Conservation (phyloP, 2,888 invertebrate genomes). For the Carterocephalus palaemon region DNA sequence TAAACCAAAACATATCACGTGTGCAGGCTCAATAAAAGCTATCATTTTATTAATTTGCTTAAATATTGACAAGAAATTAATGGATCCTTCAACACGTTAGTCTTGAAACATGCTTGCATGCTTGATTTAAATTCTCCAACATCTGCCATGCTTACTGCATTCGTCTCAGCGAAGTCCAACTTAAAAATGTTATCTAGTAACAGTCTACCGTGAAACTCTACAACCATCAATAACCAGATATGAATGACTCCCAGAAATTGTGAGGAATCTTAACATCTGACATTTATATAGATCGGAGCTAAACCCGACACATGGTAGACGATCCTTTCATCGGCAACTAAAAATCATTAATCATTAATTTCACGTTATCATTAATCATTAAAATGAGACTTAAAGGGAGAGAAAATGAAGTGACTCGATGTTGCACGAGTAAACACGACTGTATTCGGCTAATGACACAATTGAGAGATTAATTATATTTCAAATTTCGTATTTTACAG, state of each 20-base stretch:
- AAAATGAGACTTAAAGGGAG: conserved; percentile 77
- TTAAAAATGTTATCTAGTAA: conserved; percentile 14
- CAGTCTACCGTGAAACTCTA: conserved; percentile 11
- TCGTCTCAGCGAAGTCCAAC: conserved; percentile 6
- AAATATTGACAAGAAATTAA: too few relatives aligned
- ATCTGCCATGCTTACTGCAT: conserved; percentile 5
- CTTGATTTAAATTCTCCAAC: too few relatives aligned
- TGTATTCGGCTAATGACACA: conserved; percentile 65
- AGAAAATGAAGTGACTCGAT: conserved; percentile 72
- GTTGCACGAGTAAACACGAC: conserved; percentile 65
- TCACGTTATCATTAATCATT: conserved; percentile 66
- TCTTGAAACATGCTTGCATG: too few relatives aligned
- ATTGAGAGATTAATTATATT: conserved; percentile 72
- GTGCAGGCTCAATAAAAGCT: too few relatives aligned
- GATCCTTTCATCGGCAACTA: conserved; percentile 64
- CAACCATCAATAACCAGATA: conserved; percentile 64
- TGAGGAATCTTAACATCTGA: conserved; percentile 65
- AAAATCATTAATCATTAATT: conserved; percentile 66
- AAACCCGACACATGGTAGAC: conserved; percentile 57
- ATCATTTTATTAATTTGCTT: background rate
- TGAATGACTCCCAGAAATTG: conserved; percentile 71
- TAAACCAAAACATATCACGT: too few relatives aligned
- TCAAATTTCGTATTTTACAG: conserved; percentile 52
- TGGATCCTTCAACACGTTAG: too few relatives aligned
- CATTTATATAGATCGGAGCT: conserved; percentile 49